These are phyloP conservation scores for Hybognathus amarus DNA, from an alignment of 2,797 vertebrate genomes.

Conservation along the genomic window DNA sequence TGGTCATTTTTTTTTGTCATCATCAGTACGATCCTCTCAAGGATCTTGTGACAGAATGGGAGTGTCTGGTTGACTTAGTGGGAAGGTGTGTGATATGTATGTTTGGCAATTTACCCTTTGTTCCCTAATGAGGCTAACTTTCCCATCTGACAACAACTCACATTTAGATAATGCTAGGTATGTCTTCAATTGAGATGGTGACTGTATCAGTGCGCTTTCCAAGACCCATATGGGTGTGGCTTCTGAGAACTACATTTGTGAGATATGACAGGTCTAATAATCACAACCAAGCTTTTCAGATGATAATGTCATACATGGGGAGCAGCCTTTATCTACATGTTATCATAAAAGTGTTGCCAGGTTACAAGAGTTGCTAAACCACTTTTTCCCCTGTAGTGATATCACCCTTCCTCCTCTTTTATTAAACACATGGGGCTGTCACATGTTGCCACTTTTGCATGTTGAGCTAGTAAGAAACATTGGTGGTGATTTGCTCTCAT, in stretches of 20 bases:
- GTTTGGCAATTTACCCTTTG: constrained; percentile 20
- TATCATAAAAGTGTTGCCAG: constrained; percentile 7
- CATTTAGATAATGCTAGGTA: neutral
- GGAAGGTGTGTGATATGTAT: constrained; percentile 25
- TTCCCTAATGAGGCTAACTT: neutral
- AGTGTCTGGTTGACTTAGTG: constrained; percentile 56
- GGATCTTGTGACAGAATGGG: constrained; percentile 15
- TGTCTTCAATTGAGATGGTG: neutral
- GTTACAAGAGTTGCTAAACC: neutral
- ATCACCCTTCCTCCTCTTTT: neutral
- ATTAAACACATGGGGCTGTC: neutral
- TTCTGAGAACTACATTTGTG: neutral
- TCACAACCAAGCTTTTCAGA: neutral
- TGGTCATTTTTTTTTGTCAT: neutral
- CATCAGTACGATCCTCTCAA: neutral
- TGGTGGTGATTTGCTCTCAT: neutral
- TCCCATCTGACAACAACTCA: neutral
- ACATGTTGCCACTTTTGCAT: neutral
- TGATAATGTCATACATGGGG: neutral
- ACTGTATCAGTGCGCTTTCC: neutral
- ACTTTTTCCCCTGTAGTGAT: neutral
- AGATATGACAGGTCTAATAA: neutral
- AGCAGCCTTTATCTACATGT: neutral
- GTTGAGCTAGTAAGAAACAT: neutral
- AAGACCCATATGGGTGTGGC: neutral